These are phyloP conservation scores for Mycteria americana DNA, from an alignment of 2,797 vertebrate genomes.

Conservation along the genomic window DNA sequence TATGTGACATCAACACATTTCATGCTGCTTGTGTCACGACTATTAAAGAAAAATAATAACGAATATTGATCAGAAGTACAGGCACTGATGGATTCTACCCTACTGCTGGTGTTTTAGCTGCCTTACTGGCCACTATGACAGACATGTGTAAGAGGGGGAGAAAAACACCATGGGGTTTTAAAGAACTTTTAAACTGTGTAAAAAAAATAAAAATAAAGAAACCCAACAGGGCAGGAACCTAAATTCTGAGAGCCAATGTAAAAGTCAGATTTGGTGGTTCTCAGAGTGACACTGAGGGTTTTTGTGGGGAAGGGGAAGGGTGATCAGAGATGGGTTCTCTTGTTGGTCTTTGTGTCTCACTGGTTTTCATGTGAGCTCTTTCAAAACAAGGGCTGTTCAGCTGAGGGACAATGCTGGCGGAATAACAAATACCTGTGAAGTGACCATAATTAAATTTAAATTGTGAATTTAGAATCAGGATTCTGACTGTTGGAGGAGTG, in stretches of 20 bases:
- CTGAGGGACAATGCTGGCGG: neutral
- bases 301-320: slow-evolving; percentile 74
- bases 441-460: neutral
- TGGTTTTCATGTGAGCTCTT: slow-evolving; percentile 96
- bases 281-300: slow-evolving; percentile 80
- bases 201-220: slow-evolving; percentile 69
- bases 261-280: slow-evolving; percentile 86
- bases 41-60: neutral
- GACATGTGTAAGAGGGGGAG: neutral
- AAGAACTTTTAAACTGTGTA: slow-evolving; percentile 88
- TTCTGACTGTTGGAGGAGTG: neutral
- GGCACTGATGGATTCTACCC: neutral
- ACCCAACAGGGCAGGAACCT: slow-evolving; percentile 82
- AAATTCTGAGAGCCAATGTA: slow-evolving; percentile 85
- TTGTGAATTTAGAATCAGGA: neutral
- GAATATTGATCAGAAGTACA: neutral
- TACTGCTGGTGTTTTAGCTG: neutral
- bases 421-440: neutral
- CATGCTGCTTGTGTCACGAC: neutral
- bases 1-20: neutral
- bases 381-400: neutral
- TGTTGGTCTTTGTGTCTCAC: slow-evolving; percentile 96
- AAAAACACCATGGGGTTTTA: neutral
- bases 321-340: slow-evolving; percentile 85
- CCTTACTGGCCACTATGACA: neutral